Conservation (phyloP, 2,888 invertebrate genomes). For the Rhorus exstirpatorius region DNA sequence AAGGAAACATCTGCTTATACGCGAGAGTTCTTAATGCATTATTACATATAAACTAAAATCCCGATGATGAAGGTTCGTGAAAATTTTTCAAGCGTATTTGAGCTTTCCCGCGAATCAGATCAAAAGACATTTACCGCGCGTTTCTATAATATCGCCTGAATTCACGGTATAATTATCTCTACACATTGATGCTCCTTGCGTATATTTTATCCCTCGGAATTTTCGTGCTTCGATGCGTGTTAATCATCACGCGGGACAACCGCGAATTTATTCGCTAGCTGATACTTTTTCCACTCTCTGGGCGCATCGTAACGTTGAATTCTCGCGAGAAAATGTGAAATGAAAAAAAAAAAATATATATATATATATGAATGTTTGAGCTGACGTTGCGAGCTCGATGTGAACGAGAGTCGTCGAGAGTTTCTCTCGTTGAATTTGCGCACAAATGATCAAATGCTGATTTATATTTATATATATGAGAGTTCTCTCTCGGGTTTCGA, state of each 20-base stretch:
- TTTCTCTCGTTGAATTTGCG: slow-evolving; percentile 53
- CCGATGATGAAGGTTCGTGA: slow-evolving; percentile 34
- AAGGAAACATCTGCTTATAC: slow-evolving; percentile 65
- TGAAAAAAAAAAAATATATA: slow-evolving; percentile 25
- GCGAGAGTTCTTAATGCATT: slow-evolving; percentile 67
- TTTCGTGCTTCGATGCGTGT: slow-evolving; percentile 14
- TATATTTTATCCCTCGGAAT: slow-evolving; percentile 10
- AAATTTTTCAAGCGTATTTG: slow-evolving; percentile 42
- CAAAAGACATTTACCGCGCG: slow-evolving; percentile 25
- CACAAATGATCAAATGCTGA: slow-evolving; percentile 62
- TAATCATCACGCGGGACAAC: neutral
- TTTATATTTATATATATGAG: neutral
- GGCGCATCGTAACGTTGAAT: slow-evolving; percentile 47
- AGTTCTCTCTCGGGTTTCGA: slow-evolving; percentile 26
- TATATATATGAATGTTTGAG: slow-evolving; percentile 28
- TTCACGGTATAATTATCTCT: neutral
- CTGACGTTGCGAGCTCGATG: slow-evolving; percentile 22
- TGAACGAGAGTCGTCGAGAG: slow-evolving; percentile 17
- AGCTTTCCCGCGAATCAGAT: slow-evolving; percentile 37
- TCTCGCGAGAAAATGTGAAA: neutral
- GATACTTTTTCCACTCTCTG: slow-evolving; percentile 18
- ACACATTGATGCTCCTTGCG: neutral
- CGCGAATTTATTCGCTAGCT: slow-evolving; percentile 30
- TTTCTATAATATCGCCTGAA: slow-evolving; percentile 6
- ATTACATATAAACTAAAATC: slow-evolving; percentile 51